Evolutionary conservation across 2,888 invertebrate species (phyloP), one percentile per base, ranked within the genome.

Genomic region (Rambutsinella grinnellia): DNA sequence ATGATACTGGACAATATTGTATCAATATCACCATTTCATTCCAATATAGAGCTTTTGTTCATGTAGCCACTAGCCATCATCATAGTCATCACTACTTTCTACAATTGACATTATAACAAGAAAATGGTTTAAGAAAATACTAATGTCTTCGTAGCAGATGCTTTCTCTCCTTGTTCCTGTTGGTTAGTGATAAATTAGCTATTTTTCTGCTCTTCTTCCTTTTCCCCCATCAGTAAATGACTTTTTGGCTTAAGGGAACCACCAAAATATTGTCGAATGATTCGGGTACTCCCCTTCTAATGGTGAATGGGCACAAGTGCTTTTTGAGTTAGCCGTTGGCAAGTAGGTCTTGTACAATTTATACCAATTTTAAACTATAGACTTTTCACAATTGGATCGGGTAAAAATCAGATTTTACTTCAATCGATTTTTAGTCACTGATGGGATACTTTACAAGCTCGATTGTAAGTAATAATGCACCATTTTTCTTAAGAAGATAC

Each of bases 161-260:
- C 57, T 57, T 19, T 36, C 5, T 8, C 36, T 54, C 54, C 44
- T 46, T 54, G 61, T 21, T 57, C 57, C 71, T 62, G 71, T 21
- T 71, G 17, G 63, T 49, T 63, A 51, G 71, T 71, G 71, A 71
- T 71, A 71, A 71, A 71, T 71, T 71, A 71, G 63, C 57, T 63
- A 71, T 71, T 71, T 71, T 71, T 71, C 44, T 57, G 46, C 71
- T 63, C 62, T 23, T 57, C 57, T 53, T 56, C 56, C 56, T 51
- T 23, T 44, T 19, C 26, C 15, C 13, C 28, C 8, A 44, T n/a
- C 57, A 26, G 23, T 23, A 44, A 62, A 47, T 46, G 63, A 23
- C 46, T 70, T 71, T 63, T 46, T 71, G 57, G 71, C 63, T 71
- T 71, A 53, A 44, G 71, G 71, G 57, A 24, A 70, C 47, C 58